Percentiles rank a stretch among this genome's conserved stretches.
phyloP scores from a whole-genome alignment of 1,140 invertebrate species.

The Anastrepha obliqua region DNA sequence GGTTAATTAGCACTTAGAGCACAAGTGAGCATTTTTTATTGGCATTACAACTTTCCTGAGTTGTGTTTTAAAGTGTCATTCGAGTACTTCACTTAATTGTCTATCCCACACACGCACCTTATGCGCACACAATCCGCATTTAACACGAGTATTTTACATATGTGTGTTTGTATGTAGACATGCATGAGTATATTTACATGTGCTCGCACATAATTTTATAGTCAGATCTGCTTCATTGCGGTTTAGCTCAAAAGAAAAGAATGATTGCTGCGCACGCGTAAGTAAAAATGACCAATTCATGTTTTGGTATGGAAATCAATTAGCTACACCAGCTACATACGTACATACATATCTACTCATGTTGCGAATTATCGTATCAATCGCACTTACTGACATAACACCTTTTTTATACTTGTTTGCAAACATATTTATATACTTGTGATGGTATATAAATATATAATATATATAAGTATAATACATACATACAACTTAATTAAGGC shows the following conservation, averaged over 20 bases:
- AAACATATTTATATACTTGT: background rate
- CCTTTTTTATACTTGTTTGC: background rate
- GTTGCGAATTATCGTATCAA: conserved; percentile 5
- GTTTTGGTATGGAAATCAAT: background rate
- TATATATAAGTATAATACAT: background rate
- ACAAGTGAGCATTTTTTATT: background rate
- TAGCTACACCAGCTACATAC: background rate
- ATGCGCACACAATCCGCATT: background rate
- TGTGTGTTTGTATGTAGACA: background rate
- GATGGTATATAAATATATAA: background rate
- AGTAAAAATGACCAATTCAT: conserved; percentile 5
- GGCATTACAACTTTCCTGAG: background rate
- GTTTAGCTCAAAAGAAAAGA: background rate
- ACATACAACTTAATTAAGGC: background rate
- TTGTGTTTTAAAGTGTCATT: background rate
- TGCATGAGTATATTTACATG: background rate
- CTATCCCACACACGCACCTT: background rate
- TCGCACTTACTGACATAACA: conserved; percentile 3
- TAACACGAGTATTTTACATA: background rate
- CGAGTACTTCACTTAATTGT: background rate
- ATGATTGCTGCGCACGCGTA: background rate
- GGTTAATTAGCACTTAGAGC: background rate
- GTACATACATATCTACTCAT: background rate
- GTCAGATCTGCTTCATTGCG: background rate
- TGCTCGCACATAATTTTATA: background rate